These are phyloP conservation scores for Allygus modestus DNA, from an alignment of 2,888 invertebrate species.

Conservation along the genomic window DNA sequence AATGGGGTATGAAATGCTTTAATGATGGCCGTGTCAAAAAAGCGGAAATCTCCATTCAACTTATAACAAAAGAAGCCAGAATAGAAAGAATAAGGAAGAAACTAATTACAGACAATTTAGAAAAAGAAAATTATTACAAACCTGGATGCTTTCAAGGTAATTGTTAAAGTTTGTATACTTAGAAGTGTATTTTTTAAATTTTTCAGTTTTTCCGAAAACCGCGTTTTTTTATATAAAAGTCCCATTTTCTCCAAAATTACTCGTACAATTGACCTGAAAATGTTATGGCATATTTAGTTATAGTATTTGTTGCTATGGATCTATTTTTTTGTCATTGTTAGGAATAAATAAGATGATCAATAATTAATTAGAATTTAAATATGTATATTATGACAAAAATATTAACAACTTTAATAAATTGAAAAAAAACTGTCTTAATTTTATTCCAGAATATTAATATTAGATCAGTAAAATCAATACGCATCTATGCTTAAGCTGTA, in stretches of 20 bases:
- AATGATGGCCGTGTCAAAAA: conserved; percentile 25
- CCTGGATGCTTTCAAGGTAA: background rate
- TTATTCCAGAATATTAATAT: background rate
- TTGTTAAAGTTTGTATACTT: background rate
- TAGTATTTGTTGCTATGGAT: background rate
- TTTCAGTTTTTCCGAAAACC: background rate
- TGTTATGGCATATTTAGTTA: background rate
- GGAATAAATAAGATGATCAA: background rate
- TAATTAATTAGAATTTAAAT: background rate
- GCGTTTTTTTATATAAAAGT: background rate
- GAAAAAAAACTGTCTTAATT: background rate
- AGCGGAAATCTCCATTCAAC: conserved; percentile 16
- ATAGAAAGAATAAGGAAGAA: conserved; percentile 32
- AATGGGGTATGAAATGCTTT: conserved; percentile 12
- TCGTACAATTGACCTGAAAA: background rate
- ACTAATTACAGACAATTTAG: background rate
- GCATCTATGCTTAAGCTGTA: background rate
- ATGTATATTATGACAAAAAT: background rate
- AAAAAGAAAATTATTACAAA: background rate
- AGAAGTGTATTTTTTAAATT: background rate
- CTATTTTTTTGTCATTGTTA: background rate
- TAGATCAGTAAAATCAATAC: background rate
- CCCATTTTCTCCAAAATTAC: background rate
- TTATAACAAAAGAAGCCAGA: conserved; percentile 15
- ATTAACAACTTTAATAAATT: background rate